phyloP scores from a whole-genome alignment of 2,888 invertebrate species.

The Drymonia ruficornis region DNA sequence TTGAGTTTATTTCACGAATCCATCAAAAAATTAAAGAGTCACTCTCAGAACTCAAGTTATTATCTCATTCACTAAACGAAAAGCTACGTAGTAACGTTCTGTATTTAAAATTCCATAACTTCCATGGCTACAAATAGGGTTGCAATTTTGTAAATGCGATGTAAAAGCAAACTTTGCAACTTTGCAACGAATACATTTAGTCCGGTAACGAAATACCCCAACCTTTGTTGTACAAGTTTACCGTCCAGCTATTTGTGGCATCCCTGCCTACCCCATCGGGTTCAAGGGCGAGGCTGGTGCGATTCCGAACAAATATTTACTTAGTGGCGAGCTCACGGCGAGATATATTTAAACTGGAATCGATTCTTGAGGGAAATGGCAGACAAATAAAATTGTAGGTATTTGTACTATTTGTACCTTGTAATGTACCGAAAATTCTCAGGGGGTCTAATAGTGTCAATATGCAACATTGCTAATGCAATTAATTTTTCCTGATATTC shows the following conservation, averaged over 20 bases:
- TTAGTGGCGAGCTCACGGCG: conserved; percentile 13
- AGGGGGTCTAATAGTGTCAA: too few species aligned
- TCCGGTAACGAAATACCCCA: conserved; percentile 5
- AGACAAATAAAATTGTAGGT: not conserved
- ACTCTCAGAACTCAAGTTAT: too few species aligned
- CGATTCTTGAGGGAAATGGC: conserved; percentile 1
- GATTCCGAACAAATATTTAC: conserved; percentile 47
- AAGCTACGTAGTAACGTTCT: too few species aligned
- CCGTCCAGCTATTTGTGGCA: conserved; percentile 33
- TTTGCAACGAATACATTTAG: not conserved
- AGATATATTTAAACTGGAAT: conserved; percentile 8
- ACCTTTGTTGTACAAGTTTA: conserved; percentile 18
- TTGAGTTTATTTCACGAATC: too few species aligned
- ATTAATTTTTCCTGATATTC: too few species aligned
- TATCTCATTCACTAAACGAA: too few species aligned
- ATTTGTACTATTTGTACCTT: not conserved
- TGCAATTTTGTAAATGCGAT: too few species aligned
- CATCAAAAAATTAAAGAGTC: too few species aligned
- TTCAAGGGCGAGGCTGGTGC: conserved; percentile 37
- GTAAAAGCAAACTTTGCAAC: not conserved
- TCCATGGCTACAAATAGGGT: too few species aligned
- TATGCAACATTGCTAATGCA: too few species aligned
- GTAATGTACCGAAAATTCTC: too few species aligned
- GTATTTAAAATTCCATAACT: too few species aligned
- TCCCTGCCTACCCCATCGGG: conserved; percentile 26